Evolutionary conservation across 2,113 vertebrate genomes (phyloP), one percentile per base, ranked within the genome.

Genomic region (Scytalopus superciliaris): DNA sequence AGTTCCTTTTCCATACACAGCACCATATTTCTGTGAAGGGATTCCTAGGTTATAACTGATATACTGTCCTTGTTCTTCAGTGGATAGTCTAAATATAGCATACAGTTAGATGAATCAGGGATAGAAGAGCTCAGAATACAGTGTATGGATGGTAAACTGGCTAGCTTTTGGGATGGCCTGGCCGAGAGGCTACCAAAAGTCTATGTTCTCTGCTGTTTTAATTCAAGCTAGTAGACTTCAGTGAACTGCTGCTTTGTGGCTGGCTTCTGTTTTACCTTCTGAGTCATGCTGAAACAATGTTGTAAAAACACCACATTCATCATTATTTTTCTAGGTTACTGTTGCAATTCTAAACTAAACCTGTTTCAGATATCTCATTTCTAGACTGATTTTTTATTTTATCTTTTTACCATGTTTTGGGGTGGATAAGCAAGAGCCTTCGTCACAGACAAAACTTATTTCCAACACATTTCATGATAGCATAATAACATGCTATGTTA

Each of bases 401-500:
- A 7, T 53, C 8, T 59, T 84, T 88, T 37, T 62, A 63, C 40
- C 2, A 2, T 31, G 6, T 47, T 89, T 52, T 60, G 9, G 10
- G 8, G 2, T 79, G 4, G 10, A 39, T 82, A 56, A 68, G 0
- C 7, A 82, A 82, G 9, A 85, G 3, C 7, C 1, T 60, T 55
- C 10, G 6, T 72, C 9, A 47, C 2, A 37, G 23, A n/a, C 16
- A 84, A 72, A 78, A 22, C 7, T n/a, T 49, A 4, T 68, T 93
- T 79, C 40, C 1, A 0, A 28, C 3, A 1, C 10, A 24, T 85
- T 72, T 64, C 56, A 2, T 40, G 44, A 25, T 40, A 81, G 4
- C 27, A 49, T 28, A 4, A 23, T 37, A 79, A 14, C 0, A 1
- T 3, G 1, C 8, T 89, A 11, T 30, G 33, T 25, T 74, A 50